Conservation (phyloP, 2,888 invertebrate genomes). For the Chorisops tibialis region DNA sequence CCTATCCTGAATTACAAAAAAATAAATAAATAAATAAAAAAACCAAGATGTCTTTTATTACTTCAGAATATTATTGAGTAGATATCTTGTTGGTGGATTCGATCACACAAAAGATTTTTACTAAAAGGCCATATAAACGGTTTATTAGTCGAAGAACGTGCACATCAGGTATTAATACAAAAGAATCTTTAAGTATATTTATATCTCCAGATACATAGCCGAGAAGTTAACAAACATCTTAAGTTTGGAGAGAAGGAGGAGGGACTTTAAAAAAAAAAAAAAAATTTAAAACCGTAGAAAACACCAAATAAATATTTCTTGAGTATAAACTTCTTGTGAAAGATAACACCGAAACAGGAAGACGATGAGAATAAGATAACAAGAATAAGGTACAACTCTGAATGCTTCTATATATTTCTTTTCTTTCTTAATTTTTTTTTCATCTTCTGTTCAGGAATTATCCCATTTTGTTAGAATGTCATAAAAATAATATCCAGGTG, state of each 20-base stretch:
- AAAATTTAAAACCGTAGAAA: constrained; percentile 1
- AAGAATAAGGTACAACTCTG: no score
- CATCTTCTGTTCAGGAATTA: constrained; percentile 22
- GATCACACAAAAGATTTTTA: constrained; percentile 27
- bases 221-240: constrained; percentile 8
- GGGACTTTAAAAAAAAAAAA: constrained; percentile 7
- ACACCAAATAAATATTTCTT: constrained; percentile 23
- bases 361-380: constrained; percentile 10
- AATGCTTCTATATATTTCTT: not conserved
- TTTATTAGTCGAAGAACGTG: constrained; percentile 28
- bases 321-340: constrained; percentile 11
- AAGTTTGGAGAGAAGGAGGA: not conserved
- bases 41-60: not conserved
- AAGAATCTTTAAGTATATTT: not conserved
- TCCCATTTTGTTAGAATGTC: constrained; percentile 31
- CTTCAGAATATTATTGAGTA: not conserved
- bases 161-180: not conserved
- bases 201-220: not conserved
- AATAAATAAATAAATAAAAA: not conserved
- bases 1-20: constrained; percentile 8
- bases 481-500: constrained; percentile 33
- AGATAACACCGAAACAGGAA: constrained; percentile 30
- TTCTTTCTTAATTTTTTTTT: not conserved
- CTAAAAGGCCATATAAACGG: constrained; percentile 33
- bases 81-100: constrained; percentile 18